Evolutionary conservation across 2,113 vertebrate species (phyloP).

Genomic region (Otis tarda): DNA sequence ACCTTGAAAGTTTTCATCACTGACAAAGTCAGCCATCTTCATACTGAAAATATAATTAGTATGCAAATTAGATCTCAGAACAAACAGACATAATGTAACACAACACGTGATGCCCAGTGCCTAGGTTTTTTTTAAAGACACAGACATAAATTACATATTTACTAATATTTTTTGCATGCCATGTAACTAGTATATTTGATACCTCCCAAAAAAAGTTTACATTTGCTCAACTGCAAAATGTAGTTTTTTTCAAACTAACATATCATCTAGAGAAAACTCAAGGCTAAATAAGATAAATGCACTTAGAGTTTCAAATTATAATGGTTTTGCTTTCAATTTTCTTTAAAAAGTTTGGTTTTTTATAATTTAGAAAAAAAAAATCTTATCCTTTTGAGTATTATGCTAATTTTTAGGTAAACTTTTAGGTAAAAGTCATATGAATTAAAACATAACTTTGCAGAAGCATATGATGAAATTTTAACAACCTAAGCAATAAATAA

Average conservation of each 20-base stretch:
- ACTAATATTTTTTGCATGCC: background rate
- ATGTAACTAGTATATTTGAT: background rate
- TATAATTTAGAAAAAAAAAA: background rate
- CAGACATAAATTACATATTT: background rate
- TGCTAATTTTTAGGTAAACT: background rate
- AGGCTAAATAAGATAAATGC: background rate
- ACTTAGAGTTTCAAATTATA: background rate
- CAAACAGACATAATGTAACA: background rate
- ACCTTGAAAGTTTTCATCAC: slow-evolving; percentile 16
- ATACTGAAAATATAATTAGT: background rate
- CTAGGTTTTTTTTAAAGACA: background rate
- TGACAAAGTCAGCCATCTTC: slow-evolving; percentile 17
- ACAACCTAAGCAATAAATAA: background rate
- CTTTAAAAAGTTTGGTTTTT: background rate
- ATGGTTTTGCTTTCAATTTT: background rate
- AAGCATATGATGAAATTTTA: background rate
- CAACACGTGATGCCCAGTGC: background rate
- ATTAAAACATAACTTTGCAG: background rate
- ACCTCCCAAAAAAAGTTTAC: background rate
- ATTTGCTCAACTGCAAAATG: background rate
- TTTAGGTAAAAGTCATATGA: background rate
- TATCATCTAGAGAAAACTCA: background rate
- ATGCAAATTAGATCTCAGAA: slow-evolving; percentile 31
- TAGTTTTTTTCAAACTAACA: background rate
- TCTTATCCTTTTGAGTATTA: background rate